Conservation (phyloP, 2,797 vertebrate genomes). For the Coregonus ussuriensis region DNA sequence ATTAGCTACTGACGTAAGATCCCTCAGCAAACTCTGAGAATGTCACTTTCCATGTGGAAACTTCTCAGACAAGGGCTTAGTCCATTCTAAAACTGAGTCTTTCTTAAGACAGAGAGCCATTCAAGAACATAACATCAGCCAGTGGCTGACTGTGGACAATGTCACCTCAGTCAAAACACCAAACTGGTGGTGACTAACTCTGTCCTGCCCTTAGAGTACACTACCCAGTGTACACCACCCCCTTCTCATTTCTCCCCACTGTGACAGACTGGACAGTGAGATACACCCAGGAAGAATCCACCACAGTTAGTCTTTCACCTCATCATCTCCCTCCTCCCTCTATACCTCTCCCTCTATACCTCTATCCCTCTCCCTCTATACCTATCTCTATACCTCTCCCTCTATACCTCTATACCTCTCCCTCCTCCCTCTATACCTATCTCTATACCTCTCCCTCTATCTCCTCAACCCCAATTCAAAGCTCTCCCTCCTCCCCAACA, state of each 20-base stretch:
- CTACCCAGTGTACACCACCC: slow-evolving; percentile 12
- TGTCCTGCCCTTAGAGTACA: background rate
- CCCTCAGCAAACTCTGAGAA: background rate
- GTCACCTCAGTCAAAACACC: background rate
- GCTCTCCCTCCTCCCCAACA: too few species aligned
- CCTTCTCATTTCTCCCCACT: slow-evolving; percentile 3
- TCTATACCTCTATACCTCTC: too few species aligned
- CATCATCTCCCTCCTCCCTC: background rate
- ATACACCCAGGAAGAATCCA: slow-evolving; percentile 7
- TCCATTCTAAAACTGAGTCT: slow-evolving; percentile 23
- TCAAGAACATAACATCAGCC: slow-evolving; percentile 7
- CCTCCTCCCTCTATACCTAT: too few species aligned
- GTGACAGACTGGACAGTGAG: too few species aligned
- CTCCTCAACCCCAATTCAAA: too few species aligned
- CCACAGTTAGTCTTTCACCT: slow-evolving; percentile 1
- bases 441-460: too few species aligned
- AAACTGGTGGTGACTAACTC: background rate
- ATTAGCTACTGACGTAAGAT: background rate
- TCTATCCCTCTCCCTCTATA: too few species aligned
- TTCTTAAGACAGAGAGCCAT: slow-evolving; percentile 9
- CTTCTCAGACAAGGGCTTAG: background rate
- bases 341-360: background rate
- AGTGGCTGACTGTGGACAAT: background rate
- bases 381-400: too few species aligned
- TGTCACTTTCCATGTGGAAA: slow-evolving; percentile 1